A percentile compares a stretch with the other conserved stretches of the same genome.
Evolutionary conservation across 2,113 vertebrate genomes (phyloP).

Genomic region (Centropus unirufus): DNA sequence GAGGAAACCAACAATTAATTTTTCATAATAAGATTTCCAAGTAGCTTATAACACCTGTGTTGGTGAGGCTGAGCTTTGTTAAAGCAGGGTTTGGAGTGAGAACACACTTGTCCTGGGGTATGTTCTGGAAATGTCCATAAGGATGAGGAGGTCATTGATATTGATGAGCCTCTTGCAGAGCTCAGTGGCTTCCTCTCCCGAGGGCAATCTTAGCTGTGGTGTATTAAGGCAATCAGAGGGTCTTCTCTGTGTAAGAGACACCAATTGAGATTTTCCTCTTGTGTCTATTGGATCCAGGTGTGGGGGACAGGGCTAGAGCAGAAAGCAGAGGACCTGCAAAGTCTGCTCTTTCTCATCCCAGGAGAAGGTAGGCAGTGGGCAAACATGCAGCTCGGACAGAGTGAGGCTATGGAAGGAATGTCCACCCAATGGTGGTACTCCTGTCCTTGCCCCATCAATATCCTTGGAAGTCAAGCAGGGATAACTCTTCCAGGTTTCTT

Average conservation of each 20-base stretch:
- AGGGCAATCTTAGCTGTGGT: background rate
- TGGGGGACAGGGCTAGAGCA: background rate
- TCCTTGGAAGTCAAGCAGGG: background rate
- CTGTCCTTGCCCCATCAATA: background rate
- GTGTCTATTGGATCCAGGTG: background rate
- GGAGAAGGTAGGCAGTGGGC: background rate
- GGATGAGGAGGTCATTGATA: background rate
- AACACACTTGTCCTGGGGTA: background rate
- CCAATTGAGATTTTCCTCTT: background rate
- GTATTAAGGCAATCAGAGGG: background rate
- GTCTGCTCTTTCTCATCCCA: background rate
- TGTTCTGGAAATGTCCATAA: background rate
- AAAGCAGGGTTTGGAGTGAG: background rate
- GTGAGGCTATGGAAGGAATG: background rate
- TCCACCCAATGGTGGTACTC: background rate
- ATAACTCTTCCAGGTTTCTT: background rate
- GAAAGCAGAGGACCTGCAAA: background rate
- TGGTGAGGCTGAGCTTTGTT: background rate
- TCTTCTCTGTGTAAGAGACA: background rate
- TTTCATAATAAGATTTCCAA: slow-evolving; percentile 9
- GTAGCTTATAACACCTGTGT: background rate
- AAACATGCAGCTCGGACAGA: background rate
- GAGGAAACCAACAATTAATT: background rate
- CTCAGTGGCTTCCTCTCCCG: background rate
- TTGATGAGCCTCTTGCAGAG: background rate